Conservation (phyloP, 2,888 invertebrate genomes). For the Aporophyla nigra region DNA sequence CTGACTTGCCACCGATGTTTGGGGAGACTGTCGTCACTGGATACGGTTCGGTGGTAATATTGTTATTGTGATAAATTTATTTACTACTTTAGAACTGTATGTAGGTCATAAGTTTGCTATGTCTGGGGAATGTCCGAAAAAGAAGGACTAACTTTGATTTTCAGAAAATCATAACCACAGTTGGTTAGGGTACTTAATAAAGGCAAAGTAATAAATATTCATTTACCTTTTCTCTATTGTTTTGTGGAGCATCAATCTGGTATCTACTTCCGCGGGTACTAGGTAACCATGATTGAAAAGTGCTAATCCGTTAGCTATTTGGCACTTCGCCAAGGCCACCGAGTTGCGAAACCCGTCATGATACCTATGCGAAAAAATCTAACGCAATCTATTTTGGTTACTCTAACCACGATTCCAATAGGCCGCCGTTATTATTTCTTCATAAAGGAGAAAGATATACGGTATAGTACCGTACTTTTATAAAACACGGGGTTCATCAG, state of each 20-base stretch:
- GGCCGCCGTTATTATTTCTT: background rate
- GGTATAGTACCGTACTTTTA: background rate
- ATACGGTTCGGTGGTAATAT: conserved; percentile 86
- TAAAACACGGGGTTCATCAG: background rate
- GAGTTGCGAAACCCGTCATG: conserved; percentile 46
- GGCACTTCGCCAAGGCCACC: conserved; percentile 46
- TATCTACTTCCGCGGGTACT: conserved; percentile 64
- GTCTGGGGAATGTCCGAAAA: background rate
- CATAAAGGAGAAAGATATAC: conserved; percentile 13
- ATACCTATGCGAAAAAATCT: conserved; percentile 23
- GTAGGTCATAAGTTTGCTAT: background rate
- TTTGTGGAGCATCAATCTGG: conserved; percentile 55
- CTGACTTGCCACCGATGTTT: conserved; percentile 77
- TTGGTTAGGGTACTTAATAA: background rate
- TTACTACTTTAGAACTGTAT: background rate
- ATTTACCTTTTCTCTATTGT: conserved; percentile 21
- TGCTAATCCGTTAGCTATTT: conserved; percentile 31
- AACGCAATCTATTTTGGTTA: conserved; percentile 32
- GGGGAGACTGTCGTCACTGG: conserved; percentile 87
- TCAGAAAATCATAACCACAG: background rate
- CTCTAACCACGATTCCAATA: background rate
- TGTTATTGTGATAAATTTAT: background rate
- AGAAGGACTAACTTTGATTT: background rate
- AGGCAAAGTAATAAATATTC: background rate
- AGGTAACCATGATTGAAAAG: conserved; percentile 55